Base-by-base conservation (phyloP, 2,888 invertebrate species). In the Andrena fulva region DNA sequence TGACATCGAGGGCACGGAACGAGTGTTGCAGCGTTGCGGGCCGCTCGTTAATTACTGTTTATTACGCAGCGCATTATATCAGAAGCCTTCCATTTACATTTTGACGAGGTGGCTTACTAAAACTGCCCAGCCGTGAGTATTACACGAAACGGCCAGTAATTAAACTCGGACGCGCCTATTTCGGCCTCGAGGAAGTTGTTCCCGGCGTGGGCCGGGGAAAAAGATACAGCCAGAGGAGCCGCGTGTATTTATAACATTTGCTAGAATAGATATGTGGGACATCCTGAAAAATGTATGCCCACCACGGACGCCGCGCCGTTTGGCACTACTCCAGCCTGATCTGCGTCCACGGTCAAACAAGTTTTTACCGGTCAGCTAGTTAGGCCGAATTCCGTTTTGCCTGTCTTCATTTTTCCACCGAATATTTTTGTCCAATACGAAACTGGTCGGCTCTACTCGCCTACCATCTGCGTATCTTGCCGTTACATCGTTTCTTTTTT, bases 301-400 rank as follows among this genome's bases (percentile, higher is more conserved):
- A 86, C 82, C 83, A 85, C 86, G 86, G 85, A 78, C 71, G 79
- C 68, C 80, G 80, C 71, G 79, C 68, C 80, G 80, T 75, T 90
- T 92, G 92, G 92, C 92, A 77, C 71, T 76, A 76, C 56, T 90
- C 92, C 92, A 92, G 89, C 89, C 89, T 89, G 90, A 92, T 92
- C 89, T 85, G 79, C 87, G 85, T 86, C 87, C 87, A 84, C 85
- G 89, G 88, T 90, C 88, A 90, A 88, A 88, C 82, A 85, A 82
- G 84, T 89, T 90, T 90, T 88, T 80, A 82, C 87, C 85, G 87
- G 90, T 80, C 80, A 81, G 76, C 75, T 66, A 29, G 77, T 42
- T 67, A 67, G 56, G 52, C 74, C 54, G 50, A 66, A 72, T 62
- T 62, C 67, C 54, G 68, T 52, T 54, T 62, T 50, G 27, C 8